Evolutionary conservation across 2,888 invertebrate species (phyloP).

Genomic region (Caradrina kadenii): DNA sequence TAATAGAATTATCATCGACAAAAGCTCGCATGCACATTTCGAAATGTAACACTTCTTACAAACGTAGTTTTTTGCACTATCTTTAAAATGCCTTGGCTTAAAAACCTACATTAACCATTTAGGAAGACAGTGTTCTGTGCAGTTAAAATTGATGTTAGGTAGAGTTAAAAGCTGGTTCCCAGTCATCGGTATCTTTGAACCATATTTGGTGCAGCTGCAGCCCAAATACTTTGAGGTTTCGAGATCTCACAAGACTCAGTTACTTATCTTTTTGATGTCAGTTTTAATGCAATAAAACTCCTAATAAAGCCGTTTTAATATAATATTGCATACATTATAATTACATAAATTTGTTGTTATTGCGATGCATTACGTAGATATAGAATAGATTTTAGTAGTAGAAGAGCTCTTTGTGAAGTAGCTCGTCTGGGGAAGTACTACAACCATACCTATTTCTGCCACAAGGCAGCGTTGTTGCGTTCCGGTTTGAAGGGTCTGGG

Average conservation of each 20-base stretch:
- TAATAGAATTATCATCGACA: neutral
- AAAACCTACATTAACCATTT: neutral
- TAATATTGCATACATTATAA: conserved; percentile 34
- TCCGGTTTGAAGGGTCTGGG: too few species aligned
- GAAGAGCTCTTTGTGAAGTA: too few species aligned
- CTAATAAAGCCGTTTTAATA: conserved; percentile 33
- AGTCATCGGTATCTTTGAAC: conserved; percentile 4
- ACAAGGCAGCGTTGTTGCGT: too few species aligned
- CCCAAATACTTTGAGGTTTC: conserved; percentile 18
- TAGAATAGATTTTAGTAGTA: too few species aligned
- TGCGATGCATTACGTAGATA: conserved; percentile 2
- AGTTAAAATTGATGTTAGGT: neutral
- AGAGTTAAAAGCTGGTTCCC: neutral
- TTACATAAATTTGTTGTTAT: conserved; percentile 28
- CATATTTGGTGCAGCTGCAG: conserved; percentile 11
- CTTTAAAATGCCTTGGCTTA: neutral
- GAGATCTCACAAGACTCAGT: conserved; percentile 15
- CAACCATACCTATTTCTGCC: too few species aligned
- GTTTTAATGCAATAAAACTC: conserved; percentile 28
- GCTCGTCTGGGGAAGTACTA: too few species aligned
- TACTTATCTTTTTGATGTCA: conserved; percentile 25
- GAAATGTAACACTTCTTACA: neutral
- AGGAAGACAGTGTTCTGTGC: neutral
- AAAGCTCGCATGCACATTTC: neutral
- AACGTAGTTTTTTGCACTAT: neutral